Base-by-base conservation (phyloP, 2,113 vertebrate species). In the Pelusios castaneus region DNA sequence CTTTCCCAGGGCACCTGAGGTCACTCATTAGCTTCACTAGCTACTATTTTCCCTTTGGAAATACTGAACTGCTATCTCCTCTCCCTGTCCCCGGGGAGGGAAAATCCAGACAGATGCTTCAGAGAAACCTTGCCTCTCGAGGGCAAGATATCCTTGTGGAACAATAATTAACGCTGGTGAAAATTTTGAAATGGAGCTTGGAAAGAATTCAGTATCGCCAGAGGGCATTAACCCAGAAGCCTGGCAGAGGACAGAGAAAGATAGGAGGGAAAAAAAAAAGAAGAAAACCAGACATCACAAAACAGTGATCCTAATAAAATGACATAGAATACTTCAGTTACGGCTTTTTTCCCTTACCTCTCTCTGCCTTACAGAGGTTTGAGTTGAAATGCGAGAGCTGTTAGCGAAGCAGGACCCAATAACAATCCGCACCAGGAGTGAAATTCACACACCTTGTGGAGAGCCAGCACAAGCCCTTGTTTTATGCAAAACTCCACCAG, bases 291-390 rank as follows among this genome's bases (percentile, higher is more conserved):
- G 86, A 90, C 86, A 70, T n/a, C 84, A 89, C 87, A 94, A 95
- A 94, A 77, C 89, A 92, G 75, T 80, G 85, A 95, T 96, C 83
- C 95, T 93, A 95, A 95, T 96, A 95, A 97, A 96, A 94, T 95
- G 90, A 93, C 93, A 93, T 41, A 94, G 93, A 95, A 95, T 83
- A 92, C 93, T 95, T 93, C 93, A 94, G 90, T 95, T 96, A 95
- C 93, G 88, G 95, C 95, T 94, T 95, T 94, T 94, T 94, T 92
- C 92, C 91, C 95, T 76, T 56, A 88, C 0, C 86, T 85, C 90
- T 89, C 92, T 89, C 93, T 96, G 94, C 88, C 94, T 94, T 95
- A 27, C 29, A 45, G 96, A 95, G 90, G 94, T 94, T 85, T 0
- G 1, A 93, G 86, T 82, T 1, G 1, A 90, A 93, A 94, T 85